phyloP scores from a whole-genome alignment of 2,888 invertebrate genomes.

The Aspidiotus destructor region DNA sequence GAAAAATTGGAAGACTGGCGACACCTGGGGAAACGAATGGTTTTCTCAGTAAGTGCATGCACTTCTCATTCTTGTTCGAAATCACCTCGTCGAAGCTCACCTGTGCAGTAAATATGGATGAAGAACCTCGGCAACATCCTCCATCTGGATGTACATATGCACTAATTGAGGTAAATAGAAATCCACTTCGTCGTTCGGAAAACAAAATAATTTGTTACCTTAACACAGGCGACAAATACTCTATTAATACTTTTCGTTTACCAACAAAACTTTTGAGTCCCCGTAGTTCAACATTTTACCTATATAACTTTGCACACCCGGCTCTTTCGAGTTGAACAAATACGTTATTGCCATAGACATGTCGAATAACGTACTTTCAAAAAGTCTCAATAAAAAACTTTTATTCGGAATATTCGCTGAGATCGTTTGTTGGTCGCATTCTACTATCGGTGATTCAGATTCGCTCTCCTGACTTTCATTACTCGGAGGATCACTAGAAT shows the following conservation, averaged over 20 bases:
- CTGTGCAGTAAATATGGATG: slow-evolving; percentile 73
- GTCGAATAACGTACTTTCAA: slow-evolving; percentile 95
- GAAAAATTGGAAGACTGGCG: slow-evolving; percentile 92
- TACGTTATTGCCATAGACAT: slow-evolving; percentile 98
- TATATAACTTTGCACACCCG: slow-evolving; percentile 93
- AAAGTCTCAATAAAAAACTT: slow-evolving; percentile 72
- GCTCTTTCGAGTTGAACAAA: slow-evolving; percentile 94
- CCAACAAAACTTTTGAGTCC: background rate
- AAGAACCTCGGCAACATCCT: slow-evolving; percentile 88
- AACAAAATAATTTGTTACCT: slow-evolving; percentile 94
- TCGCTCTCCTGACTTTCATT: slow-evolving; percentile 34
- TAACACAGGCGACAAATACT: slow-evolving; percentile 39
- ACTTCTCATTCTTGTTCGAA: background rate
- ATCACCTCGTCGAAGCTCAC: slow-evolving; percentile 44
- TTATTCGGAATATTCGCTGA: slow-evolving; percentile 43
- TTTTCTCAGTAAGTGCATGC: slow-evolving; percentile 2
- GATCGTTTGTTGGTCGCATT: slow-evolving; percentile 2
- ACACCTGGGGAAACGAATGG: slow-evolving; percentile 49
- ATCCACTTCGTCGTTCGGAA: slow-evolving; percentile 83
- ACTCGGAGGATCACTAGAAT: slow-evolving; percentile 29
- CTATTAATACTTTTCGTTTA: background rate
- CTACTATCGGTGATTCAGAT: slow-evolving; percentile 15
- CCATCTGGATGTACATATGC: slow-evolving; percentile 97
- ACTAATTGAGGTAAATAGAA: slow-evolving; percentile 96
- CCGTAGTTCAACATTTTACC: slow-evolving; percentile 46